phyloP scores from a whole-genome alignment of 1,140 invertebrate genomes.

The Solenopsis invicta region DNA sequence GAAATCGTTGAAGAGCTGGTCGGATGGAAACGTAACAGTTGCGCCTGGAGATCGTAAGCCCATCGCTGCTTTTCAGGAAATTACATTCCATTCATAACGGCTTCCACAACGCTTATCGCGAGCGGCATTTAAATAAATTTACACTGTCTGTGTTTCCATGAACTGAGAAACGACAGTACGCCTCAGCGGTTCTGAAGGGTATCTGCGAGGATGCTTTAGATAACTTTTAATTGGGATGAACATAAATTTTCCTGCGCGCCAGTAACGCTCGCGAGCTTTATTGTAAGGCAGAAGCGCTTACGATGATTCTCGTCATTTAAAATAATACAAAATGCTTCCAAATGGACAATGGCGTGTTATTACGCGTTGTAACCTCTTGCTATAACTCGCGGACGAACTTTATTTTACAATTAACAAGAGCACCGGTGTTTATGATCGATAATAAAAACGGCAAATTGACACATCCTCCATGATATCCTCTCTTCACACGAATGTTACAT shows the following conservation, averaged over 20 bases:
- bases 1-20: constrained; percentile 26
- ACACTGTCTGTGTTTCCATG: constrained; percentile 53
- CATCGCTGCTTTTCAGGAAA: constrained; percentile 49
- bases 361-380: too few species aligned
- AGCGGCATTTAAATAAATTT: constrained; percentile 64
- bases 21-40: constrained; percentile 44
- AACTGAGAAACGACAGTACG: constrained; percentile 58
- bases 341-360: background rate
- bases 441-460: constrained; percentile 49
- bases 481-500: constrained; percentile 28
- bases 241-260: constrained; percentile 36
- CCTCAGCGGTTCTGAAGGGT: constrained; percentile 43
- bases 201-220: constrained; percentile 53
- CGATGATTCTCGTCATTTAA: constrained; percentile 44
- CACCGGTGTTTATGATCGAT: background rate
- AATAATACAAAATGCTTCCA: constrained; percentile 5
- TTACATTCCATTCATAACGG: constrained; percentile 63
- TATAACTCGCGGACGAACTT: background rate
- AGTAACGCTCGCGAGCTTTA: constrained; percentile 43
- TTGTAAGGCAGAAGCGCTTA: constrained; percentile 32
- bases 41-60: constrained; percentile 42
- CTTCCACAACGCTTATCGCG: constrained; percentile 57
- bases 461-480: constrained; percentile 13
- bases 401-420: constrained; percentile 27
- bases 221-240: constrained; percentile 64